Percentiles rank a stretch among this genome's conserved stretches.
These are phyloP conservation scores for Onthophagus sagittarius DNA, from an alignment of 2,888 invertebrate species.

Conservation along the genomic window DNA sequence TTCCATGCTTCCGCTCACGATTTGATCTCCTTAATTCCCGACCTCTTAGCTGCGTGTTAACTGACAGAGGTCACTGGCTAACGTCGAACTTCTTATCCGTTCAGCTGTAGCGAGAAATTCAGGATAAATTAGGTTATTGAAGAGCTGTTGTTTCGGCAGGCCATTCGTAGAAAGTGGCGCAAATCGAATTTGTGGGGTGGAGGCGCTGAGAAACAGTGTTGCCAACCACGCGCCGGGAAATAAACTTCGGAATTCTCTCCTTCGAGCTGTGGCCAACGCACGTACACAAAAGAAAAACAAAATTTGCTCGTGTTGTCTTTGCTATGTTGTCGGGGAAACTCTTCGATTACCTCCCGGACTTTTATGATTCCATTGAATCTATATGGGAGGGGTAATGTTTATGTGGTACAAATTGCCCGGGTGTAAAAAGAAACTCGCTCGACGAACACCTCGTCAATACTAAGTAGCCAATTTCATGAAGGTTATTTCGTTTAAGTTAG, in stretches of 20 bases:
- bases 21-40: background rate
- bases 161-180: background rate
- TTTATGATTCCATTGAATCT: background rate
- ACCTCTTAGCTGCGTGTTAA: background rate
- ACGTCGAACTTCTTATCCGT: background rate
- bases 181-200: background rate
- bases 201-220: background rate
- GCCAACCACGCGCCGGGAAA: background rate
- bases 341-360: background rate
- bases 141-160: background rate
- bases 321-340: background rate
- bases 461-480: too few relatives aligned
- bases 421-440: too few relatives aligned
- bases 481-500: too few relatives aligned
- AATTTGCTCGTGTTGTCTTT: background rate
- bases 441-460: too few relatives aligned
- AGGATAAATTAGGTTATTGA: background rate
- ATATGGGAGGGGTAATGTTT: background rate
- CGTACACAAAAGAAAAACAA: background rate
- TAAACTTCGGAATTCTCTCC: background rate
- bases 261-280: background rate
- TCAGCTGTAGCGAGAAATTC: background rate
- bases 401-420: background rate
- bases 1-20: background rate
- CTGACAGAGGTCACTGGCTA: background rate